Evolutionary conservation across 2,888 invertebrate species (phyloP), one percentile per base, ranked within the genome.

Genomic region (Mesopsocus fuscifrons): DNA sequence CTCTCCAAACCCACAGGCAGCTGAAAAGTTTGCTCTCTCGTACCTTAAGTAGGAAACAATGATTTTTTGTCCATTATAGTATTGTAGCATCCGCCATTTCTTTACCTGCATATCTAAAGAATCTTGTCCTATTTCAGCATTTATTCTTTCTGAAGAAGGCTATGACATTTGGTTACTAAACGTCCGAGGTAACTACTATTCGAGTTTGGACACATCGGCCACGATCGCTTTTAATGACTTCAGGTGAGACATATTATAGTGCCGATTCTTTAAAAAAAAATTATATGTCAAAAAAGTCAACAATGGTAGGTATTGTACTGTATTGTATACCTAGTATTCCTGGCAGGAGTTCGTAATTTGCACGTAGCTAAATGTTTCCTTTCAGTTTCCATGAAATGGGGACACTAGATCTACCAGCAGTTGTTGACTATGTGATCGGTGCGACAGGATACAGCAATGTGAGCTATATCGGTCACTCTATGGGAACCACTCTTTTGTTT

Each of bases 371-470:
- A 30, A 30, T 11, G 15, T 42, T 26, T 41, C 16, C 30, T 46
- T 69, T 62, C 55, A 87, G 87, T 52, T 94, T 81, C 69, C 82
- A 92, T 53, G 88, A 95, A 59, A 83, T 91, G 64, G 88, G 81
- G 0, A 59, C 74, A 23, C 73, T 80, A 54, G 95, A 97, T 61
- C 56, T 94, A 43, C 89, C 94, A 11, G 82, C 89, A 0, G 76
- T 71, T 51, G 72, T 94, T 45, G 77, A 88, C 56, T 76, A 80
- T 52, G 64, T 74, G 2, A 58, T 74, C 38, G 57, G 63, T 3
- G 52, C 49, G 6, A 73, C 74, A 1, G 60, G 63, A 1, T 61
- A 66, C 47, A 51, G 60, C 5, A 61, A 68, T 32, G 55, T 80
- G 26, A 69, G 74, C 51, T 92, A 89, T 57, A 65, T 89, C 33